Conservation (phyloP, 2,888 invertebrate genomes). For the Proisotoma minuta region DNA sequence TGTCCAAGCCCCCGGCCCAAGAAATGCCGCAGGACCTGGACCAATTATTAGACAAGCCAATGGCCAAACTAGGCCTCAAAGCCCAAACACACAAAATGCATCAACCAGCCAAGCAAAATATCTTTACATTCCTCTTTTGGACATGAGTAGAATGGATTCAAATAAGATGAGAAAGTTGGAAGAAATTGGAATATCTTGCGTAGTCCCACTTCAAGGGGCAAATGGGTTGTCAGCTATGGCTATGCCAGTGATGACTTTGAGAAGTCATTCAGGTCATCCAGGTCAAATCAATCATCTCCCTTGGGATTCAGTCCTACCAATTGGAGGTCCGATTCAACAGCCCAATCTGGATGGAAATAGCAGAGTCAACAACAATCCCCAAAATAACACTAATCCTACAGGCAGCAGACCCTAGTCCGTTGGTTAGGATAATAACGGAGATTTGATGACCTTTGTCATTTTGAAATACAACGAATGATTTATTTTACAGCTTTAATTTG, state of each 20-base stretch:
- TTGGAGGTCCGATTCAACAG: constrained; percentile 31
- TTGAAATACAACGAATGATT: too few relatives aligned
- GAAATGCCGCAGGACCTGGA: not conserved
- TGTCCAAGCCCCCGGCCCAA: not conserved
- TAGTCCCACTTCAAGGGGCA: constrained; percentile 35
- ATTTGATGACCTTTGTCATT: too few relatives aligned
- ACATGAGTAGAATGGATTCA: constrained; percentile 36
- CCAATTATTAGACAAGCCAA: not conserved
- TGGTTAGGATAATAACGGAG: too few relatives aligned
- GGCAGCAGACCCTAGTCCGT: too few relatives aligned
- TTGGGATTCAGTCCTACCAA: constrained; percentile 35
- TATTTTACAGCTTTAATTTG: too few relatives aligned
- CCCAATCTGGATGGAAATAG: too few relatives aligned
- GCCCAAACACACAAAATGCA: not conserved
- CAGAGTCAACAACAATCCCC: too few relatives aligned
- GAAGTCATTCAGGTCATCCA: constrained; percentile 13
- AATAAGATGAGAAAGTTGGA: constrained; percentile 31
- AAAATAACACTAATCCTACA: too few relatives aligned
- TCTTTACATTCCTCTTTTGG: constrained; percentile 35
- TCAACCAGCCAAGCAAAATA: constrained; percentile 5
- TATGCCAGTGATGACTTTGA: constrained; percentile 33
- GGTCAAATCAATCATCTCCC: constrained; percentile 16
- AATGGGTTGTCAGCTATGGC: constrained; percentile 26
- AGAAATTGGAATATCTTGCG: constrained; percentile 38
- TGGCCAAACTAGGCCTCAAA: not conserved